phyloP scores from a whole-genome alignment of 1,140 invertebrate species.

The Procambarus clarkii region DNA sequence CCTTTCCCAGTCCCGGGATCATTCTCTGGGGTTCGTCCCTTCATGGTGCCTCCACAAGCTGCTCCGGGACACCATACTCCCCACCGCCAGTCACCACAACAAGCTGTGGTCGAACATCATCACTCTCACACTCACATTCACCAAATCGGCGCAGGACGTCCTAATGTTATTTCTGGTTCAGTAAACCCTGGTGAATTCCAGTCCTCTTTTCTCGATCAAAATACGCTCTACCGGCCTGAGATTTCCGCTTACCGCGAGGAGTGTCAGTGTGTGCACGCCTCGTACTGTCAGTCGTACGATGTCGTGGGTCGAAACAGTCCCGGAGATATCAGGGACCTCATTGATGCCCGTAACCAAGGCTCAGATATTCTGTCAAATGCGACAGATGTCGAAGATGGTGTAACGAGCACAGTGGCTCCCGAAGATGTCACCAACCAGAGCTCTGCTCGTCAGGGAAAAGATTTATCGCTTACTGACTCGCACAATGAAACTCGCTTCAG shows the following conservation, averaged over 20 bases:
- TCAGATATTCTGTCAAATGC: constrained; percentile 14
- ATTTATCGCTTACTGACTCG: too few species aligned
- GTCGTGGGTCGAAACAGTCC: constrained; percentile 1
- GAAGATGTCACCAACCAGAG: not conserved
- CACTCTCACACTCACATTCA: not conserved
- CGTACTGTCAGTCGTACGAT: constrained; percentile 34
- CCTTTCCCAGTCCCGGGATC: not conserved
- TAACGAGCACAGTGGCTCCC: not conserved
- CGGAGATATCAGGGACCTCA: constrained; percentile 8
- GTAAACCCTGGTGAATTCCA: constrained; percentile 15
- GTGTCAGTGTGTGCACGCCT: constrained; percentile 41
- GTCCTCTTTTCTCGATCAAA: constrained; percentile 15
- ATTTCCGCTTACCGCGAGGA: constrained; percentile 20
- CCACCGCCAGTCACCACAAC: not conserved
- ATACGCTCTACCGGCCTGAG: constrained; percentile 36
- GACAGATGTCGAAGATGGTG: constrained; percentile 1
- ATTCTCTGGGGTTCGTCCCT: not conserved
- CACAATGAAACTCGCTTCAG: not conserved
- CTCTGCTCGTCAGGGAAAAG: not conserved
- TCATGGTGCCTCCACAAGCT: not conserved
- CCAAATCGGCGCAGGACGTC: too few species aligned
- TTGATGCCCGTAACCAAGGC: constrained; percentile 19
- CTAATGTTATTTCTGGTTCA: not conserved
- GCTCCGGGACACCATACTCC: not conserved
- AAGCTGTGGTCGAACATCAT: not conserved